phyloP scores from a whole-genome alignment of 2,888 invertebrate species.

The Alviniconcha strummeri region DNA sequence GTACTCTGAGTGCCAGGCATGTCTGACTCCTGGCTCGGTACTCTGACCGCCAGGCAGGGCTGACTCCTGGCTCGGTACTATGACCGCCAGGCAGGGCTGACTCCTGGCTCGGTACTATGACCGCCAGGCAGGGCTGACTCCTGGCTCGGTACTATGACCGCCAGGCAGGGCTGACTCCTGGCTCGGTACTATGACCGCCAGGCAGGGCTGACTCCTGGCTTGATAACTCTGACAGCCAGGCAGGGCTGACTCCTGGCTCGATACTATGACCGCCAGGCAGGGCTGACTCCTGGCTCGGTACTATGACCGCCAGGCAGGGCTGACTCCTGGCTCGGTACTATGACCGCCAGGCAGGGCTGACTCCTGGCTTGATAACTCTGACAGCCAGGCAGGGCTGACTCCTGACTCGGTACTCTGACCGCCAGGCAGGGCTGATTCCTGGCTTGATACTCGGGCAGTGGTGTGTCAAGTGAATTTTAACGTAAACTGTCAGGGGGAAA shows the following conservation, averaged over 20 bases:
- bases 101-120: no score
- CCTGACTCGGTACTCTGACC: neutral
- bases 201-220: no score
- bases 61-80: neutral
- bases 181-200: neutral
- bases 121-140: no score
- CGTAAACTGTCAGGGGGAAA: no score
- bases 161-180: neutral
- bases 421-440: no score
- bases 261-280: neutral
- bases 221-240: constrained; percentile 85
- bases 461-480: no score
- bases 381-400: neutral
- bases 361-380: neutral
- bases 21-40: neutral
- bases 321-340: no score
- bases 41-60: neutral
- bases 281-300: neutral
- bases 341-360: no score
- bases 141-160: neutral
- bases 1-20: constrained; percentile 79
- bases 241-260: constrained; percentile 25
- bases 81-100: no score
- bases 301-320: no score
- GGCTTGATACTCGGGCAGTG: no score